Evolutionary conservation across 2,113 vertebrate species (phyloP).

Genomic region (Macroglossus sobrinus): DNA sequence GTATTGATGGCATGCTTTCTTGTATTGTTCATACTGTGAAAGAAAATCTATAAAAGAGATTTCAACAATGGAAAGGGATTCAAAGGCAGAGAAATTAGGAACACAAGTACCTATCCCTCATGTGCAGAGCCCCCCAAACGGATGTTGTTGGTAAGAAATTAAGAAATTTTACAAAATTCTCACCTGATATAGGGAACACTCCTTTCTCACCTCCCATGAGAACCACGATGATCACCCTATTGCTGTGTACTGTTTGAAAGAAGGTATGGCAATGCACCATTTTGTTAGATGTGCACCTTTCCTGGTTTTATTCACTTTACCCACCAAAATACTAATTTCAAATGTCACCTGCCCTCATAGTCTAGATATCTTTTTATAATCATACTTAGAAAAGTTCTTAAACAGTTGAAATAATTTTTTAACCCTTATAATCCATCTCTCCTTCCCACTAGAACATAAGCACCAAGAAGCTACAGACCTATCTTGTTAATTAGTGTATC

Average conservation of each 20-base stretch:
- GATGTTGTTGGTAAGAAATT: not conserved
- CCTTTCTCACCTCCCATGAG: not conserved
- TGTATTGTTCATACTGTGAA: not conserved
- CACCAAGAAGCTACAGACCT: not conserved
- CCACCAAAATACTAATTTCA: not conserved
- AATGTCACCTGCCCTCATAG: not conserved
- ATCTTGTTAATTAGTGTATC: not conserved
- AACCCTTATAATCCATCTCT: not conserved
- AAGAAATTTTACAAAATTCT: not conserved
- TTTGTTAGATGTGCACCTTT: not conserved
- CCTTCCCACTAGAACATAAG: not conserved
- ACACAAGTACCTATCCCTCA: too few species aligned
- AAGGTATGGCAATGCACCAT: rapidly evolving
- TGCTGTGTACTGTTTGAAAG: not conserved
- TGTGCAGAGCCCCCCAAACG: not conserved
- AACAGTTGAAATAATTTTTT: not conserved
- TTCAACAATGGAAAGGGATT: not conserved
- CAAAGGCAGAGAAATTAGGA: not conserved
- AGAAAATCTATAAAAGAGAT: not conserved
- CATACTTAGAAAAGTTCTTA: not conserved
- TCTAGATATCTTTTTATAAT: not conserved
- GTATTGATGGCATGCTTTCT: not conserved
- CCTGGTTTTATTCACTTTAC: not conserved
- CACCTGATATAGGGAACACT: too few species aligned
- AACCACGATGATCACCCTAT: rapidly evolving